Conservation (phyloP, 2,113 vertebrate genomes). For the Ochotona curzoniae region DNA sequence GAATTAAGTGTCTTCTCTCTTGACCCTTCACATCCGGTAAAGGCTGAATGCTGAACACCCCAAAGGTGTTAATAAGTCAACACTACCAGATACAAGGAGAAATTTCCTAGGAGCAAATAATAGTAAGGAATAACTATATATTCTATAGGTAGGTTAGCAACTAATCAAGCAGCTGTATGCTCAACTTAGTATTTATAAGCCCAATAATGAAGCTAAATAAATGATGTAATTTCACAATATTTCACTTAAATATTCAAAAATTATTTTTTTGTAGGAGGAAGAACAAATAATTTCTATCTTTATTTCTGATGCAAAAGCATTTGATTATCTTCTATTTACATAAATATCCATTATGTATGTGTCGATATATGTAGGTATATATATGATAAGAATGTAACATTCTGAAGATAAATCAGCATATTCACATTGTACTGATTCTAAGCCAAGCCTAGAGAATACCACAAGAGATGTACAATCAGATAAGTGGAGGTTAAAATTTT, state of each 20-base stretch:
- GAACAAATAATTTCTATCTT: not conserved
- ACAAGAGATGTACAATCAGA: not conserved
- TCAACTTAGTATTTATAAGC: not conserved
- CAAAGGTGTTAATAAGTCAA: not conserved
- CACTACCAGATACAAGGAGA: not conserved
- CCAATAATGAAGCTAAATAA: not conserved
- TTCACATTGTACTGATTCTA: not conserved
- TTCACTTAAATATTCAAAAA: not conserved
- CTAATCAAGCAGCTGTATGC: not conserved
- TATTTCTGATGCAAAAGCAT: too few relatives aligned
- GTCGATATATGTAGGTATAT: not conserved
- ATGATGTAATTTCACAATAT: not conserved
- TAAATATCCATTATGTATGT: too few relatives aligned
- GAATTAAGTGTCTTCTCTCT: not conserved
- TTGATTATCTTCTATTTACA: not conserved
- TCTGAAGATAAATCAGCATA: not conserved
- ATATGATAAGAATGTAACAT: not conserved
- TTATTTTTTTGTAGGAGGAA: not conserved
- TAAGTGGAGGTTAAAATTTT: not conserved
- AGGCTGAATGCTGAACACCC: not conserved
- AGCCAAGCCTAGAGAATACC: not conserved
- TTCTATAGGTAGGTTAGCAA: not conserved
- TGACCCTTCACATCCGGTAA: not conserved
- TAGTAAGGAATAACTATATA: not conserved
- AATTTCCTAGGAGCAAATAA: not conserved